Percentiles rank a stretch among this genome's conserved stretches.
These are phyloP conservation scores for Argyrosomus regius DNA, from an alignment of 2,797 vertebrate species.

Conservation along the genomic window DNA sequence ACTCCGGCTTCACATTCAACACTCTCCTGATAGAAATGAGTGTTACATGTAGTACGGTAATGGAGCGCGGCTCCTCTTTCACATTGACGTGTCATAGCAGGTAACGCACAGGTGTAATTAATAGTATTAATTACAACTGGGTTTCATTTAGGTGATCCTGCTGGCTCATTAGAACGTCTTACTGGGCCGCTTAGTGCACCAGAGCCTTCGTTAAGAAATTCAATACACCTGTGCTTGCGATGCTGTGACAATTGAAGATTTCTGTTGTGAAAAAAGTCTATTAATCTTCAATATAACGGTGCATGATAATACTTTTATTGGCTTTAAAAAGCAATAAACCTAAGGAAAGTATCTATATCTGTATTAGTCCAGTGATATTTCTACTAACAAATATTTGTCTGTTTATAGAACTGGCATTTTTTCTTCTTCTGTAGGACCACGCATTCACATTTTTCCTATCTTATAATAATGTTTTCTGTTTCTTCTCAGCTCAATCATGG, in stretches of 20 bases:
- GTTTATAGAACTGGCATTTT: background rate
- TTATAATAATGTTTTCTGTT: background rate
- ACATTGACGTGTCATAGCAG: background rate
- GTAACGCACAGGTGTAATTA: background rate
- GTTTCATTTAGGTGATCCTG: slow-evolving; percentile 1
- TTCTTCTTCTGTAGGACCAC: background rate
- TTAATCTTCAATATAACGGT: background rate
- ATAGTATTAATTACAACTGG: background rate
- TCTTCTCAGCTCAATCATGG: slow-evolving; percentile 91
- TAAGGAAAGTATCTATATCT: background rate
- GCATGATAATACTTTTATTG: background rate
- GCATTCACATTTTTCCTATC: background rate
- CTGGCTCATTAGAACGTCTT: background rate
- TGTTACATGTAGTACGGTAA: background rate
- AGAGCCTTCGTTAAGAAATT: slow-evolving; percentile 15
- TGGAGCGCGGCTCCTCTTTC: background rate
- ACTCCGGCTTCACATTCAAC: background rate
- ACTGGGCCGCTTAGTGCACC: background rate
- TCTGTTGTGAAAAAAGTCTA: background rate
- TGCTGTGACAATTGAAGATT: background rate
- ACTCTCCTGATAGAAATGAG: background rate
- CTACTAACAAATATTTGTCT: too few species aligned
- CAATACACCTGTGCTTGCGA: background rate
- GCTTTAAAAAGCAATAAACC: background rate
- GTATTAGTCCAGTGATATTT: background rate